A percentile compares a stretch with the other conserved stretches of the same genome.
phyloP scores from a whole-genome alignment of 1,140 invertebrate genomes.

The Teleopsis dalmanni region DNA sequence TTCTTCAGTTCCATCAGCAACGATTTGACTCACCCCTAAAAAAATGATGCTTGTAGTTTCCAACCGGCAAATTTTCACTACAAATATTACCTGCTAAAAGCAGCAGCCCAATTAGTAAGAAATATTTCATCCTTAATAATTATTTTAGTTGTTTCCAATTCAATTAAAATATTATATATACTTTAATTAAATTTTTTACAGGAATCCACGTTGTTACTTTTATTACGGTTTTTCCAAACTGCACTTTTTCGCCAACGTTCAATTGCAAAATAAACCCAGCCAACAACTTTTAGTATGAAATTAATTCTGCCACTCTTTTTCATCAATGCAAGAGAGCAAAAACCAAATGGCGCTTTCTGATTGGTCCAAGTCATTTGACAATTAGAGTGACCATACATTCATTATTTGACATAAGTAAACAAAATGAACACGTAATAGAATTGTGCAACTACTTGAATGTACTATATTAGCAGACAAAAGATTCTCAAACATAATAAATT shows the following conservation, averaged over 20 bases:
- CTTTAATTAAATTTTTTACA: not conserved
- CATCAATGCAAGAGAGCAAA: not conserved
- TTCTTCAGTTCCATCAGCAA: slow-evolving; percentile 41
- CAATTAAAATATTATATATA: not conserved
- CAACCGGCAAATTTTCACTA: not conserved
- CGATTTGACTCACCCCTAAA: slow-evolving; percentile 40
- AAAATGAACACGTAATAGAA: too few species aligned
- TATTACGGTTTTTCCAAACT: not conserved
- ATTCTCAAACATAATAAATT: too few species aligned
- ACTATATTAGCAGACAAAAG: too few species aligned
- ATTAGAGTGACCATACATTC: too few species aligned
- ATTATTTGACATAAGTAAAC: too few species aligned
- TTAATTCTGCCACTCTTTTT: not conserved
- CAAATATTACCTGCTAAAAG: slow-evolving; percentile 47
- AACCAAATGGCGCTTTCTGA: slow-evolving; percentile 13
- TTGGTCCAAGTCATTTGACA: slow-evolving; percentile 14
- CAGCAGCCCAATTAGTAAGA: slow-evolving; percentile 46
- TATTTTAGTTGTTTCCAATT: not conserved
- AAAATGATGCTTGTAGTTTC: slow-evolving; percentile 9
- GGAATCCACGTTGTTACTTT: slow-evolving; percentile 1
- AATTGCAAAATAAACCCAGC: slow-evolving; percentile 3
- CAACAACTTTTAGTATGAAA: not conserved
- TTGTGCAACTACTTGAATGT: too few species aligned
- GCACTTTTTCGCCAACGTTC: not conserved
- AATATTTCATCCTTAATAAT: slow-evolving; percentile 49